Base-by-base conservation (phyloP, 30 jellyfish, hydroid and myxozoan genomes). In the Aurelia aurita region DNA sequence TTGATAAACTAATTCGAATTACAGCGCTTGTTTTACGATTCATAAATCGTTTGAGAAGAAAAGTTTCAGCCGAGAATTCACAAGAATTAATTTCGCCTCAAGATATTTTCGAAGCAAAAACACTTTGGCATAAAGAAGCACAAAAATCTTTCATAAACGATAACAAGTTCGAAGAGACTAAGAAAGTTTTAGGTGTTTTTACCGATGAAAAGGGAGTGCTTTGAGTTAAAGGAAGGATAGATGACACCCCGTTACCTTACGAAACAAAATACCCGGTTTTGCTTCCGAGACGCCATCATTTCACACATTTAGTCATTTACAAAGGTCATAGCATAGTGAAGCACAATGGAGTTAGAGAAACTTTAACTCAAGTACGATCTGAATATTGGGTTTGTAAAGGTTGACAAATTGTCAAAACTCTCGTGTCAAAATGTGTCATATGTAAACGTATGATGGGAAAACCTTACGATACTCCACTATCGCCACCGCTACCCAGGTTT, bases 211-310 rank as follows among this genome's bases (percentile, higher is more conserved):
- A 67, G 16, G 62, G 74, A 1, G 43, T 80, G 39, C 67, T 62
- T 16, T 58, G 90, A n/a, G 59, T 22, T 2, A 53, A 51, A 32
- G 90, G 84, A n/a, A 65, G 83, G 31, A 65, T 62, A 15, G 82
- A 64, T 19, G 46, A 65, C 69, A 72, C 70, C 57, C 62, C 90
- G 0, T 65, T 80, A 54, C 74, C 75, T 11, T 61, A 80, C 49
- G 82, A 62, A 63, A 63, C 82, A 6, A 62, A 64, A 26, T 61
- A 18, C 58, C 83, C 90, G 25, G 82, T 67, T 49, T 44, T 80
- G 63, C 35, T 80, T 18, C 90, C 82, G 19, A 2, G 64, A 28
- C 28, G 34, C 2, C 81, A 67, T 64, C 82, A 63, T 45, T 9
- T 80, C 9, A 31, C 90, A 23, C 32, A 43, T 13, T 49, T 80